Percentiles rank a stretch among this genome's conserved stretches.
Conservation (phyloP, 2,888 invertebrate genomes). For the Koerneria pararmatus region DNA sequence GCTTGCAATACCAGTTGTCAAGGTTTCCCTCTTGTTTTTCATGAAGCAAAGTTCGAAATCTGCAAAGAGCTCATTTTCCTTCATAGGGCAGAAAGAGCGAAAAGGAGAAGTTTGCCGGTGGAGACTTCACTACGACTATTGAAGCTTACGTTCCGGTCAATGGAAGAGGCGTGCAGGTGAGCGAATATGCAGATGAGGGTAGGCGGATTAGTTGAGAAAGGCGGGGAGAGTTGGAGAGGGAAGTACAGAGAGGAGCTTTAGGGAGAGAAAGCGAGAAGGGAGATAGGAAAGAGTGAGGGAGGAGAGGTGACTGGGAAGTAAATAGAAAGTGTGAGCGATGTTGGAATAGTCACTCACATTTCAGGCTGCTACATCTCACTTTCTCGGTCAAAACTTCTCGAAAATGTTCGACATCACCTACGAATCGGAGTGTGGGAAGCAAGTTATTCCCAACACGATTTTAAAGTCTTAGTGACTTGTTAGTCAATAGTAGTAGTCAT, state of each 20-base stretch:
- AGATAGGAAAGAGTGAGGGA: too few species aligned
- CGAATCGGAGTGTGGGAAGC: too few species aligned
- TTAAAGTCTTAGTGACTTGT: background rate
- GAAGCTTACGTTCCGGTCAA: conserved; percentile 77
- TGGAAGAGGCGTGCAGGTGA: conserved; percentile 54
- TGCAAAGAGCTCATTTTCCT: too few species aligned
- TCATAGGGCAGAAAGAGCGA: conserved; percentile 78
- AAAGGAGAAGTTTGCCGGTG: conserved; percentile 98
- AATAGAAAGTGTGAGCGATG: background rate
- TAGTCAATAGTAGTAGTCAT: background rate
- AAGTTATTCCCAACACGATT: too few species aligned
- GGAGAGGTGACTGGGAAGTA: background rate
- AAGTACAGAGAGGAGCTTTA: too few species aligned
- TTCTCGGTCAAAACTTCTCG: conserved; percentile 96
- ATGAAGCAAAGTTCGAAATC: too few species aligned
- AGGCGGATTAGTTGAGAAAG: too few species aligned
- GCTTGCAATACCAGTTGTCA: conserved; percentile 89
- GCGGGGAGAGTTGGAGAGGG: too few species aligned
- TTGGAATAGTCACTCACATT: background rate
- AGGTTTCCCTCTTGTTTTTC: conserved; percentile 65
- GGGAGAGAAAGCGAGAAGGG: too few species aligned
- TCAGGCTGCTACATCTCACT: conserved; percentile 92
- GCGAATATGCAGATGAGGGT: background rate
- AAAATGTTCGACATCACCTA: conserved; percentile 97
- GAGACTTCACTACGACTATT: conserved; percentile 91